Evolutionary conservation across 2,113 vertebrate species (phyloP).

Genomic region (Thunnus thynnus): DNA sequence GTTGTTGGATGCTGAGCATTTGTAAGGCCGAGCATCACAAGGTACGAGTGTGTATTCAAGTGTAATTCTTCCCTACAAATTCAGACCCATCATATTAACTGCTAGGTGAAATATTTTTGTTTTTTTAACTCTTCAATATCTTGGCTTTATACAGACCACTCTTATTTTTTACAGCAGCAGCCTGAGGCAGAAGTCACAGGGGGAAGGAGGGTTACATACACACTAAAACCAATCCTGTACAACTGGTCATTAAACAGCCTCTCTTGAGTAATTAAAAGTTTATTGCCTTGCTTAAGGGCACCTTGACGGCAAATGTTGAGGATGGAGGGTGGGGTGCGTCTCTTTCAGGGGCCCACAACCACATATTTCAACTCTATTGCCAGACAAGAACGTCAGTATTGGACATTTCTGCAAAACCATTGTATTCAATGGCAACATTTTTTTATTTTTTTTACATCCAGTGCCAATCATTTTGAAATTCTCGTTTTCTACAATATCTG

Average conservation of each 20-base stretch:
- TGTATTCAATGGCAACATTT: background rate
- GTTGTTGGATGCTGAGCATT: slow-evolving; percentile 24
- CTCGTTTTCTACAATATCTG: background rate
- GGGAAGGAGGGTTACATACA: slow-evolving; percentile 28
- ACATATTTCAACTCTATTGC: slow-evolving; percentile 8
- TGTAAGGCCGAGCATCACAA: background rate
- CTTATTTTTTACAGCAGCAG: slow-evolving; percentile 39
- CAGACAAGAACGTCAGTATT: background rate
- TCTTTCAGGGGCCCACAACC: slow-evolving; percentile 10
- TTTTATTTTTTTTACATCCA: background rate
- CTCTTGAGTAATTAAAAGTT: slow-evolving; percentile 54
- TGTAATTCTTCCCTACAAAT: slow-evolving; percentile 36
- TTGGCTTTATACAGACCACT: background rate
- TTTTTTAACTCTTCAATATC: slow-evolving; percentile 20
- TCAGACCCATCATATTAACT: slow-evolving; percentile 9
- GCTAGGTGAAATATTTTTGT: slow-evolving; percentile 6
- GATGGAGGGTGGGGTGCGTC: background rate
- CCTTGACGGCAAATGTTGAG: slow-evolving; percentile 30
- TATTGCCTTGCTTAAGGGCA: slow-evolving; percentile 61
- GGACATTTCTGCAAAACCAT: no score
- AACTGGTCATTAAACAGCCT: slow-evolving; percentile 43
- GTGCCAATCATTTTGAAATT: background rate
- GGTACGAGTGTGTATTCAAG: slow-evolving; percentile 3
- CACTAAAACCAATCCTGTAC: slow-evolving; percentile 43
- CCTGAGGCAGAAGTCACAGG: slow-evolving; percentile 15